Evolutionary conservation across 2,888 invertebrate genomes (phyloP).

Genomic region (Xanthostigma xanthostigma): DNA sequence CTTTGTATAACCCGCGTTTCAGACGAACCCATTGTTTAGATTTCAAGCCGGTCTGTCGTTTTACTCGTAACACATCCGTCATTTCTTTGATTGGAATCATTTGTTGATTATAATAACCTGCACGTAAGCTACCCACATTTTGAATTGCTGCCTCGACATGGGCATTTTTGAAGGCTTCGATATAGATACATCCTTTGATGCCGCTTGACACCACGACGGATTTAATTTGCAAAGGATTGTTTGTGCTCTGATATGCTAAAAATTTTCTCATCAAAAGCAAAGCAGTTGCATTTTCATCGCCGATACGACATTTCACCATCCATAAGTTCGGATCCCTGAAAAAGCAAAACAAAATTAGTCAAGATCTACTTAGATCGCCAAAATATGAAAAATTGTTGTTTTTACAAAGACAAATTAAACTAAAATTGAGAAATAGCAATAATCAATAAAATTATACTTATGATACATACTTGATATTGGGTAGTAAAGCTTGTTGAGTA

Average conservation of each 20-base stretch:
- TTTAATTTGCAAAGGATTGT: slow-evolving; percentile 85
- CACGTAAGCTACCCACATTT: slow-evolving; percentile 78
- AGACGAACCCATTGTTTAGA: slow-evolving; percentile 94
- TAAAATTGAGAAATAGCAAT: too few relatives aligned
- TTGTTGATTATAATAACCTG: slow-evolving; percentile 88
- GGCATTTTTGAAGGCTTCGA: slow-evolving; percentile 96
- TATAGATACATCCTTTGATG: slow-evolving; percentile 94
- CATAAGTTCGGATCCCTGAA: slow-evolving; percentile 92
- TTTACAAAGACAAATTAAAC: too few relatives aligned
- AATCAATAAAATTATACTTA: not conserved
- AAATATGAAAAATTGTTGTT: too few relatives aligned
- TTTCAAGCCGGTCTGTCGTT: slow-evolving; percentile 86
- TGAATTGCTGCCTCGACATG: slow-evolving; percentile 93
- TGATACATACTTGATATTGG: slow-evolving; percentile 74
- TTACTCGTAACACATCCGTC: slow-evolving; percentile 95
- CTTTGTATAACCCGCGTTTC: slow-evolving; percentile 82
- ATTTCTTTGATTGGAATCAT: slow-evolving; percentile 99
- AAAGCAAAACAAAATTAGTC: not conserved
- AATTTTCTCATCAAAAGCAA: slow-evolving; percentile 91
- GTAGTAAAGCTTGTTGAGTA: slow-evolving; percentile 90
- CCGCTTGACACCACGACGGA: slow-evolving; percentile 94
- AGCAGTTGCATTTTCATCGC: slow-evolving; percentile 91
- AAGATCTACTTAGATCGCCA: too few relatives aligned
- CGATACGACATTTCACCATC: slow-evolving; percentile 97
- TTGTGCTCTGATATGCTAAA: slow-evolving; percentile 72